A percentile compares a stretch with the other conserved stretches of the same genome.
Evolutionary conservation across 2,888 invertebrate genomes (phyloP).

Genomic region (Polyommatus iphigenia): DNA sequence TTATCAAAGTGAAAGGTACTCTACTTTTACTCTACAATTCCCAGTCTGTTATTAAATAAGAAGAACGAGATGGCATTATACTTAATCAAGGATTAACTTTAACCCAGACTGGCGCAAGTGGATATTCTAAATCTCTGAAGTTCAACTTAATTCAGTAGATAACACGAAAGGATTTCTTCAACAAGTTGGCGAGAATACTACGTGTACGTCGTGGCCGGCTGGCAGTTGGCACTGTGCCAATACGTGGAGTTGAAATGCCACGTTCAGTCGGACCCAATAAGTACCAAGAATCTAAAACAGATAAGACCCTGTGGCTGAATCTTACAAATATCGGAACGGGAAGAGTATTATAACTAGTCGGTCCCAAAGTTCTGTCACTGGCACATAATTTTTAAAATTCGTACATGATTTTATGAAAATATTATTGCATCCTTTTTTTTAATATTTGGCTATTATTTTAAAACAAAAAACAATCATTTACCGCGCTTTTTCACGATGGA

Average conservation of each 20-base stretch:
- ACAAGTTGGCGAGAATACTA: conserved; percentile 7
- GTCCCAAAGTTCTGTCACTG: no score
- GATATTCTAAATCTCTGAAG: not conserved
- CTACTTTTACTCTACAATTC: not conserved
- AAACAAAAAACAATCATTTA: no score
- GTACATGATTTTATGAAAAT: no score
- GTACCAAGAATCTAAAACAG: not conserved
- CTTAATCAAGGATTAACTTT: not conserved
- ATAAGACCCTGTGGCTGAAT: not conserved
- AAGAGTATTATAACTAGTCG: not conserved
- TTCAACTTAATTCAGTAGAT: not conserved
- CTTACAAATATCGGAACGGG: not conserved
- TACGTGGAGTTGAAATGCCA: not conserved
- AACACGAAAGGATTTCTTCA: not conserved
- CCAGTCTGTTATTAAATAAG: not conserved
- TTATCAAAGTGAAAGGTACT: not conserved
- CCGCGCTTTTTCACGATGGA: no score
- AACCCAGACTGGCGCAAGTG: not conserved
- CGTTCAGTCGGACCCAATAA: not conserved
- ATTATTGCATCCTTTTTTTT: no score
- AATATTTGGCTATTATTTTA: no score
- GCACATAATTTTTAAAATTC: no score
- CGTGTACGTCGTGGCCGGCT: not conserved
- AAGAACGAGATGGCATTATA: not conserved
- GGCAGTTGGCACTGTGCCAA: not conserved